Evolutionary conservation across 2,797 vertebrate species (phyloP), one percentile per base, ranked within the genome.

Genomic region (Poecilia picta): DNA sequence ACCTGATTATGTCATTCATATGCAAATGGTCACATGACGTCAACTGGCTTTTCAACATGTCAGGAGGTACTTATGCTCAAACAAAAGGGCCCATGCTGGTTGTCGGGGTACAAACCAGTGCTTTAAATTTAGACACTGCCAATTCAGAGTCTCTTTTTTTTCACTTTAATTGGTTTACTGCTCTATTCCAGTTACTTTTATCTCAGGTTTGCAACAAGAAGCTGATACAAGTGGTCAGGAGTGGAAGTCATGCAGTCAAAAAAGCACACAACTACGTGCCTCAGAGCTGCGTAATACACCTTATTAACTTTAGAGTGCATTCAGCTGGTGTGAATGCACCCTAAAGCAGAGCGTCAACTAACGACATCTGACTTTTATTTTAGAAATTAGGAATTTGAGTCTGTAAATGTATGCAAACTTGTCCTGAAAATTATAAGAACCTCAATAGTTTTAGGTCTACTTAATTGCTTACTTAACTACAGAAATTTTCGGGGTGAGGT

Each of bases 21-120:
- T 89, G 91, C 88, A 90, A 91, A 91, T 88, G 39, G n/a, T 1
- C 8, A 8, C n/a, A 72, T 86, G 84, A 88, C 81, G 18, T 90
- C 83, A 88, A 68, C 77, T 76, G 78, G 73, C 81, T 87, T 86
- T 84, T 90, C 45, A 83, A 80, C 85, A 85, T 83, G 83, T 83
- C 87, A 84, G n/a, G 64, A 72, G 80, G 81, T 81, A 70, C 85
- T 83, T 75, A 79, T 72, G 49, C 43, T 39, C 2, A 25, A 84
- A 81, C 73, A 88, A 86, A 88, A 59, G 5, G 1, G 72, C 57
- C 76, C 31, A 49, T n/a, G 72, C 20, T 76, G 74, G 43, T 74
- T 66, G 75, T 78, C 23, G n/a, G 64, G 39, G 41, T 28, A 82
- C 71, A 77, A 81, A 75, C 75, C 71, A 82, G 78, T 33, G 64